phyloP scores from a whole-genome alignment of 2,797 vertebrate genomes.

The Pelochelys cantorii region DNA sequence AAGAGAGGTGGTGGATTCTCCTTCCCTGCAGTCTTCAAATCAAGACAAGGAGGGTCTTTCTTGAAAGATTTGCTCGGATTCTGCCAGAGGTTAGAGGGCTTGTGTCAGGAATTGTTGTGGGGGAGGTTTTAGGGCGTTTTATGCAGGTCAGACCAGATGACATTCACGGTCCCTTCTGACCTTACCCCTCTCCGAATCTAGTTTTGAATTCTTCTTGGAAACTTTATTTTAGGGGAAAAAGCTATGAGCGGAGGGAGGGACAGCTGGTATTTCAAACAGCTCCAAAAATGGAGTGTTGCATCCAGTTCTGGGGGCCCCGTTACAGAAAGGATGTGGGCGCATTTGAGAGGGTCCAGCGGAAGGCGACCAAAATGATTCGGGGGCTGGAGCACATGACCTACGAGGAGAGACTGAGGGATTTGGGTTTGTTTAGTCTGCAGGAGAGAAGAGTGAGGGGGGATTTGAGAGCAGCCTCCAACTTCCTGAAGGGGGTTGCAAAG shows the following conservation, averaged over 20 bases:
- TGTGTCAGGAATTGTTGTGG: not conserved
- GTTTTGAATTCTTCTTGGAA: fast-evolving
- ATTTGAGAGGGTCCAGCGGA: no score
- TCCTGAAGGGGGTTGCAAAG: no score
- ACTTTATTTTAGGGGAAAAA: not conserved
- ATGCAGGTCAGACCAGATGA: not conserved
- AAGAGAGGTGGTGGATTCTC: not conserved
- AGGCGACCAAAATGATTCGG: no score
- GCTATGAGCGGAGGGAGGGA: fast-evolving
- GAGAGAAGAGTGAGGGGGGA: no score
- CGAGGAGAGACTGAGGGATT: no score
- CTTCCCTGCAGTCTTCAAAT: not conserved
- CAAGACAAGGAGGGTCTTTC: fast-evolving
- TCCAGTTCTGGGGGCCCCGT: no score
- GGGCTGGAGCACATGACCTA: no score
- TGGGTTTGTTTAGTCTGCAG: no score
- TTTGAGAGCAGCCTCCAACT: no score
- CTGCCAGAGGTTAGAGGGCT: fast-evolving
- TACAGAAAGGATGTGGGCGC: no score
- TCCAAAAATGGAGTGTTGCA: not conserved
- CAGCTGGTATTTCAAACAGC: not conserved
- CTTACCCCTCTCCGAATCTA: fast-evolving
- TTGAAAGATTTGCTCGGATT: not conserved
- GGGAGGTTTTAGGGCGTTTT: not conserved
- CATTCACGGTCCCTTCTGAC: fast-evolving